Conservation (phyloP, 2,888 invertebrate species). For the Synergus gifuensis region DNA sequence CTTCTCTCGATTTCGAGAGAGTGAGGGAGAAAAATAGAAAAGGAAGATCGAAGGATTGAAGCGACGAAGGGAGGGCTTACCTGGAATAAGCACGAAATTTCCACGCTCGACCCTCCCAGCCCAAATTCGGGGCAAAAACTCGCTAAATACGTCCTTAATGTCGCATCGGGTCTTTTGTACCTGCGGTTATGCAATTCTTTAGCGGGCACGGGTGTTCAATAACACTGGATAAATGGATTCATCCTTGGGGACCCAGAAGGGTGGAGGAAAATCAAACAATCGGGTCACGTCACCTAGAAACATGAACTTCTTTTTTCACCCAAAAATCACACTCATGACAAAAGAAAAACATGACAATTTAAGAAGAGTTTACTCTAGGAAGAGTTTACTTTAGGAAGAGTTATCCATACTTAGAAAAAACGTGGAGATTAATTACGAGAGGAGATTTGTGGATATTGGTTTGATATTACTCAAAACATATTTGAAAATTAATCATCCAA, state of each 20-base stretch:
- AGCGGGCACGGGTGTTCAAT: slow-evolving; percentile 42
- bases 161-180: slow-evolving; percentile 50
- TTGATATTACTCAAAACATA: background rate
- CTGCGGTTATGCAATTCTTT: slow-evolving; percentile 53
- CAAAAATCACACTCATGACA: background rate
- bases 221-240: background rate
- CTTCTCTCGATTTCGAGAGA: slow-evolving; percentile 2
- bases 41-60: slow-evolving; percentile 25
- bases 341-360: background rate
- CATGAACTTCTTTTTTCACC: background rate
- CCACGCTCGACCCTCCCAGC: slow-evolving; percentile 49
- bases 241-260: background rate
- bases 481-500: background rate
- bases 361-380: background rate
- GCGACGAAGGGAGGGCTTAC: slow-evolving; percentile 47
- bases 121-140: slow-evolving; percentile 54
- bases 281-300: background rate
- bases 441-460: background rate
- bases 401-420: background rate
- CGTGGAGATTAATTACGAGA: background rate
- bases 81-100: slow-evolving; percentile 48
- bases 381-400: background rate
- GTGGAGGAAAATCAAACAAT: slow-evolving; percentile 5
- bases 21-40: background rate
- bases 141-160: slow-evolving; percentile 56